Percentiles rank a stretch among this genome's conserved stretches.
These are phyloP conservation scores for Siniperca obscura DNA, from an alignment of 2,797 vertebrate genomes.

Conservation along the genomic window DNA sequence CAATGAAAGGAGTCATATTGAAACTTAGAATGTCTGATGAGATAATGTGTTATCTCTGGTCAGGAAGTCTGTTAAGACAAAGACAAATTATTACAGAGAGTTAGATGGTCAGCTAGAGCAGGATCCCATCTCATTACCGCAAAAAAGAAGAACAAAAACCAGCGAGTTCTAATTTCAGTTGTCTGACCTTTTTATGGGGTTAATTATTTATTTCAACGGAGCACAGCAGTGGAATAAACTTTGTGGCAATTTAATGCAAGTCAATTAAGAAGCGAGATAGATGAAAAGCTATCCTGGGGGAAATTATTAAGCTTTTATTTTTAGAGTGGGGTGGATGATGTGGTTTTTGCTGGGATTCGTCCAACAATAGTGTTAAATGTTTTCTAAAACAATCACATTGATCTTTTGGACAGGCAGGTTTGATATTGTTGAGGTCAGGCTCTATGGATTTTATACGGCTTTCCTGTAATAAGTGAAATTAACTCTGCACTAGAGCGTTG, in stretches of 20 bases:
- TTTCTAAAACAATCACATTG: conserved; percentile 64
- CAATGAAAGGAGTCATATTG: conserved; percentile 53
- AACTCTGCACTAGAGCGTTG: conserved; percentile 58
- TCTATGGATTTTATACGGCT: conserved; percentile 77
- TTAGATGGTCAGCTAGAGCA: conserved; percentile 65
- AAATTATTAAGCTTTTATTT: conserved; percentile 84
- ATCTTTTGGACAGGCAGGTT: conserved; percentile 64
- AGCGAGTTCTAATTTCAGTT: conserved; percentile 77
- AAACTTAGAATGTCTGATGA: conserved; percentile 61
- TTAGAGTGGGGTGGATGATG: conserved; percentile 77
- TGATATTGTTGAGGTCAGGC: conserved; percentile 74
- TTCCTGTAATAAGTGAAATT: conserved; percentile 77
- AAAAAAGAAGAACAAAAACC: conserved; percentile 57
- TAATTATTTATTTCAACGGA: conserved; percentile 84
- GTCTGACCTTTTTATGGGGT: conserved; percentile 82
- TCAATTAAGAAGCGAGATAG: conserved; percentile 82
- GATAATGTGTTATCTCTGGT: conserved; percentile 69
- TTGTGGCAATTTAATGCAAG: conserved; percentile 81
- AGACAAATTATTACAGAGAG: conserved; percentile 66
- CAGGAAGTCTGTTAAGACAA: conserved; percentile 60
- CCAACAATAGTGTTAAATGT: conserved; percentile 75
- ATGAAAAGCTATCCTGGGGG: conserved; percentile 83
- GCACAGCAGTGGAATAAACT: conserved; percentile 81
- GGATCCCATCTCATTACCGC: conserved; percentile 67
- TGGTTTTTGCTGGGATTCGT: conserved; percentile 58